phyloP scores from a whole-genome alignment of 2,113 vertebrate genomes.

The Propithecus coquereli region DNA sequence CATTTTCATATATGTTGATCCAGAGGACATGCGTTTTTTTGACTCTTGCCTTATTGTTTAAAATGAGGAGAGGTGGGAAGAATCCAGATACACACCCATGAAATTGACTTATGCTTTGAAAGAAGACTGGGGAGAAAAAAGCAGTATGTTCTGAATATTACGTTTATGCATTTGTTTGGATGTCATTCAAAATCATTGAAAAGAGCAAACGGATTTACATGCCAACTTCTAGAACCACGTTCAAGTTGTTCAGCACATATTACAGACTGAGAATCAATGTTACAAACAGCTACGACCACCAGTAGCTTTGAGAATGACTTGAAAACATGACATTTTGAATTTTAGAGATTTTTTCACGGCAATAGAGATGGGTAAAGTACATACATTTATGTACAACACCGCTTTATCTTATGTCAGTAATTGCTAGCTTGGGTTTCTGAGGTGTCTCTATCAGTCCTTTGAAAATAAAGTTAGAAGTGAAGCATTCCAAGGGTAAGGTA shows the following conservation, averaged over 20 bases:
- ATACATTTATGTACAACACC: neutral
- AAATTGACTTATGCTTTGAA: neutral
- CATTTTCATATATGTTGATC: neutral
- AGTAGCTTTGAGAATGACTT: conserved; percentile 48
- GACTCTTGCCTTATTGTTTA: neutral
- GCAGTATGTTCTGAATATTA: neutral
- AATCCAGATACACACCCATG: neutral
- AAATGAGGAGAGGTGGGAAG: neutral
- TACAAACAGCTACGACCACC: conserved; percentile 53
- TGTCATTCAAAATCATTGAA: conserved; percentile 62
- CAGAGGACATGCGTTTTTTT: neutral
- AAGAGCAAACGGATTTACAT: conserved; percentile 7
- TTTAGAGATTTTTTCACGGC: conserved; percentile 57
- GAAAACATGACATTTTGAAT: conserved; percentile 64
- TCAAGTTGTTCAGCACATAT: conserved; percentile 47
- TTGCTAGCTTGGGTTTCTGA: conserved; percentile 8
- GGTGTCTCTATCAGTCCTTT: neutral
- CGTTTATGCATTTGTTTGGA: conserved; percentile 43
- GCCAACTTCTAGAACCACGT: conserved; percentile 53
- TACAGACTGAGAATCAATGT: conserved; percentile 64
- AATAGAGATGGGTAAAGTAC: conserved; percentile 27
- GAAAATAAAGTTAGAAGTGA: conserved; percentile 37
- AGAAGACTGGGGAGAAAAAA: neutral
- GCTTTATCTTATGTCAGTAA: conserved; percentile 5
- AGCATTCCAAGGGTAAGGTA: neutral